Conservation (phyloP, 2,113 vertebrate genomes). For the Tachysurus vachellii region DNA sequence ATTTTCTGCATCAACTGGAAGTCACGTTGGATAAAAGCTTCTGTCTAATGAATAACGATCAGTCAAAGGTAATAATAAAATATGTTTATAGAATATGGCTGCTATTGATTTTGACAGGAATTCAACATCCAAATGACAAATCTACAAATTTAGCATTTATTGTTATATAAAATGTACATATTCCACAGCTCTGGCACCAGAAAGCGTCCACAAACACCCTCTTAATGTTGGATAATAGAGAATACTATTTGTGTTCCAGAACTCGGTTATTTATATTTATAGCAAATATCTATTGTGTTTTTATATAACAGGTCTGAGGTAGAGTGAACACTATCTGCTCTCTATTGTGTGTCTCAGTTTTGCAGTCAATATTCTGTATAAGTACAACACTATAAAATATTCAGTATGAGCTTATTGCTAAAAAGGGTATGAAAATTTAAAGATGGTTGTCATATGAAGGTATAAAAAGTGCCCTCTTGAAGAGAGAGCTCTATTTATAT, state of each 20-base stretch:
- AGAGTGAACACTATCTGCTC: conserved; percentile 25
- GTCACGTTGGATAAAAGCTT: background rate
- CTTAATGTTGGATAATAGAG: background rate
- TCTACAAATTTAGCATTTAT: background rate
- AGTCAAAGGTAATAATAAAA: background rate
- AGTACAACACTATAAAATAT: conserved; percentile 77
- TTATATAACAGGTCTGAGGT: background rate
- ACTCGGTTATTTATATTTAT: background rate
- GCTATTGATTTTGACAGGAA: background rate
- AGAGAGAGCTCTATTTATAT: conserved; percentile 39
- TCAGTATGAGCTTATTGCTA: conserved; percentile 71
- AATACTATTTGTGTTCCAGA: background rate
- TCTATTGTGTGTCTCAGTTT: conserved; percentile 53
- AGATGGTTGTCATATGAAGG: conserved; percentile 53
- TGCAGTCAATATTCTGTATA: conserved; percentile 66
- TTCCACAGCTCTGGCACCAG: background rate
- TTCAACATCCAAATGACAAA: background rate
- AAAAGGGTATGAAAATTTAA: conserved; percentile 76
- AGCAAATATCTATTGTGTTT: background rate
- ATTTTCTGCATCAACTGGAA: background rate
- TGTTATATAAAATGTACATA: background rate
- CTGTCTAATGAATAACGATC: background rate
- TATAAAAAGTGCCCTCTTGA: conserved; percentile 47
- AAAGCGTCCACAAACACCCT: background rate
- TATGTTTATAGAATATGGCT: background rate